phyloP scores from a whole-genome alignment of 2,797 vertebrate genomes.

The Peromyscus nudipes region DNA sequence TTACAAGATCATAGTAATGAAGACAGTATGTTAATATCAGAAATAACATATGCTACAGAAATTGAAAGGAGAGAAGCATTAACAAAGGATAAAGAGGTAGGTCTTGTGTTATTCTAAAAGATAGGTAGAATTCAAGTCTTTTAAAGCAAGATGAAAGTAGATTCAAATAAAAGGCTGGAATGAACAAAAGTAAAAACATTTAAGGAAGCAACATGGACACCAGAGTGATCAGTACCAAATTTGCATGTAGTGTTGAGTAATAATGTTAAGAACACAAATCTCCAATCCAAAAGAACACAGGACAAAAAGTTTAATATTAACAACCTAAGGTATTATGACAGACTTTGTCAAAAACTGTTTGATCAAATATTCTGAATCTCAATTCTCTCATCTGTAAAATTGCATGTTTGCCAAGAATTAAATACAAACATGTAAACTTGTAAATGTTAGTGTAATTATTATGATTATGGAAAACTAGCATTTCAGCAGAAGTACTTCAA shows the following conservation, averaged over 20 bases:
- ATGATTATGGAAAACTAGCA: slow-evolving; percentile 18
- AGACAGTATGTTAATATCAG: neutral
- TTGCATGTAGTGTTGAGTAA: neutral
- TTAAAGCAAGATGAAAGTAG: neutral
- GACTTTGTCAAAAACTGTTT: slow-evolving; percentile 36
- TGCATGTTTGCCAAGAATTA: slow-evolving; percentile 14
- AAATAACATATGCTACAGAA: slow-evolving; percentile 24
- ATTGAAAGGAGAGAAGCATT: neutral
- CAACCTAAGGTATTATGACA: neutral
- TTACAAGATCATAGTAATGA: slow-evolving; percentile 29
- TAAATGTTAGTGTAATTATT: neutral
- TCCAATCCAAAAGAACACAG: neutral
- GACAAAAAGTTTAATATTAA: neutral
- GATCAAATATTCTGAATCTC: neutral
- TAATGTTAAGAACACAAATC: slow-evolving; percentile 48
- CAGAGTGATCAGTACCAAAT: neutral
- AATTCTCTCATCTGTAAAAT: slow-evolving; percentile 17
- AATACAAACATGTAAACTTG: slow-evolving; percentile 1
- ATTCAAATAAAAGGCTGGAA: neutral
- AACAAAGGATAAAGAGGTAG: neutral
- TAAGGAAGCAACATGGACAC: neutral
- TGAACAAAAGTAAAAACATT: neutral
- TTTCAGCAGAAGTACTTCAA: slow-evolving; percentile 39
- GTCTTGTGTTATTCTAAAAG: neutral
- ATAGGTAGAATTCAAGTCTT: neutral